These are phyloP conservation scores for Hyperoplus immaculatus DNA, from an alignment of 2,797 vertebrate species.

Conservation along the genomic window DNA sequence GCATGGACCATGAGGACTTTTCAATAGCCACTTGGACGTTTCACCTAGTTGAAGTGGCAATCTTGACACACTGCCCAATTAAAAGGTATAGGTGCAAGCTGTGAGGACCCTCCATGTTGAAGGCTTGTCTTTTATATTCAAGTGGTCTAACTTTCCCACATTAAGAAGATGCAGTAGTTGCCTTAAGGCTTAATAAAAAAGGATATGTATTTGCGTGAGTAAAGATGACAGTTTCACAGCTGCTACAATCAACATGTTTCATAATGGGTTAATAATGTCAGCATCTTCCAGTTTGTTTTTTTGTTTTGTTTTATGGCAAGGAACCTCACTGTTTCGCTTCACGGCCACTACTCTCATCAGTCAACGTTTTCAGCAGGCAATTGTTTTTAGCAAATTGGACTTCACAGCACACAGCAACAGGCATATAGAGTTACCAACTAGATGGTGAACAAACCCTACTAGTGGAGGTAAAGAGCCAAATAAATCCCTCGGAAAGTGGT, in stretches of 20 bases:
- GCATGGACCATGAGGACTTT: slow-evolving; percentile 44
- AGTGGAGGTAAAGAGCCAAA: background rate
- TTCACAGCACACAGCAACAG: background rate
- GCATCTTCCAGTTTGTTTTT: slow-evolving; percentile 1
- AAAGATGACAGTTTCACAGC: background rate
- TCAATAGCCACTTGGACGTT: slow-evolving; percentile 54
- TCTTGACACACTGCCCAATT: slow-evolving; percentile 30
- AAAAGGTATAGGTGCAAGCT: slow-evolving; percentile 19
- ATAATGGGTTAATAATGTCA: slow-evolving; percentile 2
- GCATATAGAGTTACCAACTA: background rate
- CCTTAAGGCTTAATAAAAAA: background rate
- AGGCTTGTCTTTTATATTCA: slow-evolving; percentile 14
- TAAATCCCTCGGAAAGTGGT: background rate
- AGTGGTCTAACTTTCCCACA: background rate
- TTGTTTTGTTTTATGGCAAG: background rate
- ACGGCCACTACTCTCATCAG: background rate
- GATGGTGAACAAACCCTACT: background rate
- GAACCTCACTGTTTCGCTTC: background rate
- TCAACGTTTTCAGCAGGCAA: background rate
- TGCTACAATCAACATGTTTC: background rate
- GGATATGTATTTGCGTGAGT: background rate
- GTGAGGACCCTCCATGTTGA: background rate
- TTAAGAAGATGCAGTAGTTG: slow-evolving; percentile 3
- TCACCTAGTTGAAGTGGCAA: slow-evolving; percentile 41
- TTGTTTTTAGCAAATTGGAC: background rate